These are phyloP conservation scores for Ictalurus punctatus DNA, from an alignment of 2,113 vertebrate genomes.

Conservation along the genomic window DNA sequence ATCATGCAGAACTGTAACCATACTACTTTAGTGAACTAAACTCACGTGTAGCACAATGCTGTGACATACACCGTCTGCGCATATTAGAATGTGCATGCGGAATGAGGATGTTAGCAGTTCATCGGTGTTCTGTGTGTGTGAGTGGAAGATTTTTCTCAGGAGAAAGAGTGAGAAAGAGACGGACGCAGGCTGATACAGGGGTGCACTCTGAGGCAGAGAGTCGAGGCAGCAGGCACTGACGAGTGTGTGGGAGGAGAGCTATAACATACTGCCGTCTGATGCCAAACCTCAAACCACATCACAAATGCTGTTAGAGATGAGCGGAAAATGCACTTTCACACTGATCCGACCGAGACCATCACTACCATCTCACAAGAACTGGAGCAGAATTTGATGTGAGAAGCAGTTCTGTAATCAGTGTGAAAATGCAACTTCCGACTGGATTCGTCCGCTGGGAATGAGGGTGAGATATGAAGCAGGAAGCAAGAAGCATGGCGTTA, in stretches of 20 bases:
- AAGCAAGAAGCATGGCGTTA: background rate
- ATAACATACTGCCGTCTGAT: constrained; percentile 3
- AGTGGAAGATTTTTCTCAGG: background rate
- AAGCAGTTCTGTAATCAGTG: background rate
- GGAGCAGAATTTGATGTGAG: background rate
- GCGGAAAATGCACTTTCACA: constrained; percentile 8
- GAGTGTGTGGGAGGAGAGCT: constrained; percentile 2
- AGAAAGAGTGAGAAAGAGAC: background rate
- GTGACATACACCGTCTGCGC: background rate
- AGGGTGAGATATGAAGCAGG: background rate
- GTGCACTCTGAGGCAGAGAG: background rate
- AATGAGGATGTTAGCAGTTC: background rate
- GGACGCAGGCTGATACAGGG: background rate
- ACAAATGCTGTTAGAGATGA: background rate
- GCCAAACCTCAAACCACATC: constrained; percentile 18
- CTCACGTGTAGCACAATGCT: background rate
- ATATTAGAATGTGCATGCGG: constrained; percentile 11
- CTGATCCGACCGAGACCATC: background rate
- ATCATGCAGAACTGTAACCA: constrained; percentile 13
- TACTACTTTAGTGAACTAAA: background rate
- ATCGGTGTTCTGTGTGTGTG: background rate
- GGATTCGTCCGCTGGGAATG: background rate
- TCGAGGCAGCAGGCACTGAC: constrained; percentile 9
- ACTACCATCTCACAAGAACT: background rate
- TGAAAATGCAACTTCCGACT: background rate